Conservation (phyloP, 2,113 vertebrate genomes). For the Condylura cristata region DNA sequence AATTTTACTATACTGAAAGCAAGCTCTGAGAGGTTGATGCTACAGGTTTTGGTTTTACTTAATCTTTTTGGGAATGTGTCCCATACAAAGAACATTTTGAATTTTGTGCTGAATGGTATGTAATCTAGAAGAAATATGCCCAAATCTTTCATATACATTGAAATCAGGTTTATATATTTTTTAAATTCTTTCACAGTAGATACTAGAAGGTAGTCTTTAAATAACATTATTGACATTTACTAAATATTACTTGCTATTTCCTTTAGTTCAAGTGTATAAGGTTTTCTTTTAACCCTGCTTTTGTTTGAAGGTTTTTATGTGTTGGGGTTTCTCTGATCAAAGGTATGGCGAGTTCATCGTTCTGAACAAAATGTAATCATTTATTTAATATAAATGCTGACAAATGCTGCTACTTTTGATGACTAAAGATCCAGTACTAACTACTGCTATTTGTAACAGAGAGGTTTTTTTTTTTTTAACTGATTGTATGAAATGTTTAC, state of each 20-base stretch:
- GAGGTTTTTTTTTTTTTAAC: neutral
- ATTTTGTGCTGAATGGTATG: neutral
- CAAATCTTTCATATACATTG: neutral
- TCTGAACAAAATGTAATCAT: neutral
- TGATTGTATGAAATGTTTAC: neutral
- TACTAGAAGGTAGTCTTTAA: neutral
- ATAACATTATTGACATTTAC: neutral
- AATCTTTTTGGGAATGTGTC: neutral
- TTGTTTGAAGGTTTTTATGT: neutral
- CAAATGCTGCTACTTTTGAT: neutral
- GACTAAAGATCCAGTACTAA: neutral
- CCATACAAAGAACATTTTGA: neutral
- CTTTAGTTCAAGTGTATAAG: neutral
- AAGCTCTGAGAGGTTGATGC: neutral
- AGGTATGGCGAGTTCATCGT: neutral
- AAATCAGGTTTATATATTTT: neutral
- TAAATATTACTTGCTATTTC: neutral
- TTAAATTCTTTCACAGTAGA: neutral
- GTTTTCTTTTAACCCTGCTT: neutral
- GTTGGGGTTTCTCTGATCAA: neutral
- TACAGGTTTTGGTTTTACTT: neutral
- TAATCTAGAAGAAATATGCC: neutral
- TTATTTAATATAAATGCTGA: neutral
- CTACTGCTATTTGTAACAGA: neutral
- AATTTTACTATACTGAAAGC: neutral